Evolutionary conservation across 2,888 invertebrate genomes (phyloP), one percentile per base, ranked within the genome.

Genomic region (Dolomedes plantarius): DNA sequence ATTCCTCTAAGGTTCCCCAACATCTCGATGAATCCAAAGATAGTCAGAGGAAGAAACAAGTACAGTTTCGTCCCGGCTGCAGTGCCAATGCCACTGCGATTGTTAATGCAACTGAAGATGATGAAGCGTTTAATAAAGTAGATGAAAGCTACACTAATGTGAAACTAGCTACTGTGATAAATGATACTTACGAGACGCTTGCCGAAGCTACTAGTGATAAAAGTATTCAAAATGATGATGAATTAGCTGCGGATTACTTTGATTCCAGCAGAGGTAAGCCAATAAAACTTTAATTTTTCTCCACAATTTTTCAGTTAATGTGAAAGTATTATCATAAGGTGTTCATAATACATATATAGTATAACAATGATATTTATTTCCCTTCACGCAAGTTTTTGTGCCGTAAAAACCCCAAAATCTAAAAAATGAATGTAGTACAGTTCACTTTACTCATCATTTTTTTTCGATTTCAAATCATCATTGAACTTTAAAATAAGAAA

Each of bases 21-120:
- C 36, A 79, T 28, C n/a, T 36, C n/a, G 36, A 65, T 7, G 80
- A 80, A 29, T 32, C 41, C 9, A 80, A 75, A 31, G 86, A 79
- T 2, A 28, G 28, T 31, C 80, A 81, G 23, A 77, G 29, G 41
- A 87, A 87, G 46, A 87, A 87, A 23, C 87, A 87, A 73, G 87
- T 87, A 23, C 87, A 81, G 65, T 87, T 87, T 50, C 69, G 50
- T 32, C 41, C 86, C 62, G 71, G 79, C 16, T 28, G 65, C 28
- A 64, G 64, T 16, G 67, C 76, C 23, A 69, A 23, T 9, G 72
- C 62, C 32, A 64, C 50, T 67, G 75, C 74, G 28, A 16, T n/a
- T 19, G 64, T 36, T 27, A 28, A 27, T 31, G n/a, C n/a, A n/a
- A n/a, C n/a, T n/a, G 41, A 71, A 1, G 27, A 29, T 19, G 39